A percentile compares a stretch with the other conserved stretches of the same genome.
Conservation (phyloP, 2,113 vertebrate species). For the Indri indri region DNA sequence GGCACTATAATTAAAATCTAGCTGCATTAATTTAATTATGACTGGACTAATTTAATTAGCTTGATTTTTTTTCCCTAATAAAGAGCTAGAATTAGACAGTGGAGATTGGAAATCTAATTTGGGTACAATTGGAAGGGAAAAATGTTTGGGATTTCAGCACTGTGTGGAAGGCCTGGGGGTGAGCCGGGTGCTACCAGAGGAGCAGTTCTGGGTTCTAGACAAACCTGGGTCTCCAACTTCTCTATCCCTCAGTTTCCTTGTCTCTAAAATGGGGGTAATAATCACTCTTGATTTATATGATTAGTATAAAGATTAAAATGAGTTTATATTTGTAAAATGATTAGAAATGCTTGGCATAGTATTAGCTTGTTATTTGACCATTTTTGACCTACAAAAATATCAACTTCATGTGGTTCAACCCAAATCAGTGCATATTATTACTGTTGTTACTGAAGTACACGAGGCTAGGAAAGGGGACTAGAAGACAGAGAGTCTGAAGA, state of each 20-base stretch:
- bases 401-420: background rate
- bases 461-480: background rate
- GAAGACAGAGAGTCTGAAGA: background rate
- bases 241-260: background rate
- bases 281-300: background rate
- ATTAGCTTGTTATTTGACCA: background rate
- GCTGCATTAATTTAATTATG: constrained; percentile 48
- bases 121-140: background rate
- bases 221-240: background rate
- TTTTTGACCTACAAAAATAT: background rate
- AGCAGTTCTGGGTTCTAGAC: background rate
- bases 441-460: background rate
- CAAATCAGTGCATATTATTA: background rate
- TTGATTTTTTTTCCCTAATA: background rate
- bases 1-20: constrained; percentile 34
- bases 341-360: background rate
- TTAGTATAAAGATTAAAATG: background rate
- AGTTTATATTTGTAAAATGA: background rate
- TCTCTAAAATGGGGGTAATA: background rate
- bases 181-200: too few species aligned
- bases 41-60: constrained; percentile 19
- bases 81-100: background rate
- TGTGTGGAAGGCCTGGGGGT: background rate
- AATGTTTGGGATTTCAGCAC: background rate
- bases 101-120: background rate